Base-by-base conservation (phyloP, 2,888 invertebrate species). In the Sympetrum striolatum region DNA sequence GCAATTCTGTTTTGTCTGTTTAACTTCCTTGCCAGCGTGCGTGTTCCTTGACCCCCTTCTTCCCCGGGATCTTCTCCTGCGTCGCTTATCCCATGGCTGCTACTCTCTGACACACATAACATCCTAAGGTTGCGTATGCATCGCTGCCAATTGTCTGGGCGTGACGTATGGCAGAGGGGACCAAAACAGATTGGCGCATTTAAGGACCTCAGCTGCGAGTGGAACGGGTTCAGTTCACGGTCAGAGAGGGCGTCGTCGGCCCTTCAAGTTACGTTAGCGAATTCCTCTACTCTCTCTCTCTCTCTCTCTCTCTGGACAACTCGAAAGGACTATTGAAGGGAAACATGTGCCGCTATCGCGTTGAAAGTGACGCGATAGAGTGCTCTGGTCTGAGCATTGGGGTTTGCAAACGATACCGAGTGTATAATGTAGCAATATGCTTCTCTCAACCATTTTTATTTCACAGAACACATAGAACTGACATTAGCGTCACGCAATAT, bases 211-310 rank as follows among this genome's bases (percentile, higher is more conserved):
- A 44, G 48, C 48, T 48, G n/a, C 12, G 81, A 44, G 81, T 25
- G 80, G 25, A 25, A n/a, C 81, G 39, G 81, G 81, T 44, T 12
- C 48, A 25, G 81, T 81, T 81, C 81, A 81, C 81, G 81, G 81
- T 44, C 81, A 81, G n/a, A 22, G 81, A 81, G 81, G 81, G 81
- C 81, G 81, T 81, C 44, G 48, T 53, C 81, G 81, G 81, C 25
- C 48, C n/a, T n/a, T 22, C 44, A 44, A 44, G 37, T 39, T 39
- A 39, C 44, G 48, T 81, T 81, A 25, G 35, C 81, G 73, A 73
- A 53, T 53, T 73, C 73, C 31, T 73, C 25, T n/a, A 60, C 12
- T 15, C n/a, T n/a, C 22, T 60, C 64, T 64, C 12, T 15, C n/a
- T n/a, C 22, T 60, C 64, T 64, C 64, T 22, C 64, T 2, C 5